Conservation (phyloP, 2,888 invertebrate genomes). For the Morpho deidamia region DNA sequence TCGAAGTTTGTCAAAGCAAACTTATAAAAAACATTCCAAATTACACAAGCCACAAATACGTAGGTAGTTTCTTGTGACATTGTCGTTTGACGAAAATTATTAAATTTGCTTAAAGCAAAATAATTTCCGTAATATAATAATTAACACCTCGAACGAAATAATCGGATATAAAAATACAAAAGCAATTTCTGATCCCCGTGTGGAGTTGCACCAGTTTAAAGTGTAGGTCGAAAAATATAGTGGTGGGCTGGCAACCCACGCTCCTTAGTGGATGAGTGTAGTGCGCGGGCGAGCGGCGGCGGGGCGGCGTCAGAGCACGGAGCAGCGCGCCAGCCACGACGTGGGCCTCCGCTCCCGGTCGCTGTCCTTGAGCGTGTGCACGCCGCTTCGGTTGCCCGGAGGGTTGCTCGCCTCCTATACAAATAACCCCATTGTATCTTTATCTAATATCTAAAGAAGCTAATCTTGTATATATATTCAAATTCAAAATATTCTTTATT, state of each 20-base stretch:
- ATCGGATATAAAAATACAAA: slow-evolving; percentile 76
- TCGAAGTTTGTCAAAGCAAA: slow-evolving; percentile 16
- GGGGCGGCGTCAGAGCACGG: slow-evolving; percentile 87
- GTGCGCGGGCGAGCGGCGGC: slow-evolving; percentile 26
- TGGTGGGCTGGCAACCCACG: slow-evolving; percentile 43
- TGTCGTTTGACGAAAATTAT: background rate
- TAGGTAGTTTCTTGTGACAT: background rate
- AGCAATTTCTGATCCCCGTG: slow-evolving; percentile 62
- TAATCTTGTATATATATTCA: too few relatives aligned
- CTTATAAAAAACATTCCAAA: slow-evolving; percentile 12
- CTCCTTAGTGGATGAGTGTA: slow-evolving; percentile 27
- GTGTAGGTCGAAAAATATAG: slow-evolving; percentile 67
- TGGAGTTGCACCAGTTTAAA: slow-evolving; percentile 57
- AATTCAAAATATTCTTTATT: too few relatives aligned
- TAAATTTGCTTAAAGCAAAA: slow-evolving; percentile 13
- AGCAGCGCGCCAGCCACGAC: slow-evolving; percentile 92
- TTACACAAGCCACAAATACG: background rate
- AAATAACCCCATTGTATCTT: background rate
- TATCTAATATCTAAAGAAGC: too few relatives aligned
- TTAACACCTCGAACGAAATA: slow-evolving; percentile 35
- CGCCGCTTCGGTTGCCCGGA: slow-evolving; percentile 83
- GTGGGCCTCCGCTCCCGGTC: slow-evolving; percentile 90
- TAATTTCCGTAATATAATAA: slow-evolving; percentile 20
- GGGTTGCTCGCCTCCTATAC: slow-evolving; percentile 93
- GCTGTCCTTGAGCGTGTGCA: slow-evolving; percentile 86